Base-by-base conservation (phyloP, 2,888 invertebrate species). In the Chironomus riparius region DNA sequence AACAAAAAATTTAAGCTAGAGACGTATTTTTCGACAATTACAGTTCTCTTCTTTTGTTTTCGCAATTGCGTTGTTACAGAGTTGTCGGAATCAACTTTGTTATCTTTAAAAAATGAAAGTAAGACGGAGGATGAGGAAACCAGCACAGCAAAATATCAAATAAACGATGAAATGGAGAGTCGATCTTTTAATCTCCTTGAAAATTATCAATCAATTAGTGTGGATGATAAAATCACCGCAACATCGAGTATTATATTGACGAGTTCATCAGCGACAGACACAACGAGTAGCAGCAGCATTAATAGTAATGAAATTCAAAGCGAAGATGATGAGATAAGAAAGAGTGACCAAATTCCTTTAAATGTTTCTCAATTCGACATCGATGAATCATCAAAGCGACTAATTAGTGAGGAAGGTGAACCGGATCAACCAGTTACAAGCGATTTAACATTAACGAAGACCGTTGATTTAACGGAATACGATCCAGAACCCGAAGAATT, bases 371-470 rank as follows among this genome's bases (percentile, higher is more conserved):
- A 62, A 15, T 18, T 47, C 7, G 48, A 65, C 24, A 38, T 10
- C 10, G 72, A 73, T 18, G 74, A 74, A 13, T 74, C 73, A 13
- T 72, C 65, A 1, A 73, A 73, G 13, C 47, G 47, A n/a, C 68
- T 47, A 15, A 24, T 72, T 62, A 74, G 74, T 22, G 68, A 74
- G 13, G 74, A 48, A 71, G 71, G 61, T 28, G 72, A 62, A 10
- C 10, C 38, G 2, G 71, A 71, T 71, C 56, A 56, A 15, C 56
- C 56, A 62, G 48, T 22, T 2, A 74, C 68, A 6, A 24, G 68
- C 1, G 73, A 73, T 28, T 28, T 73, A 47, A 73, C 74, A n/a
- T 22, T 74, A 10, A 74, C 74, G 4, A 74, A 74, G 15, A 74
- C 74, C 3, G 74, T 74, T 38, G 47, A 65, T 15, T 15, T 24